Conservation (phyloP, 2,797 vertebrate species). For the Mormyrus proboscirostris region DNA sequence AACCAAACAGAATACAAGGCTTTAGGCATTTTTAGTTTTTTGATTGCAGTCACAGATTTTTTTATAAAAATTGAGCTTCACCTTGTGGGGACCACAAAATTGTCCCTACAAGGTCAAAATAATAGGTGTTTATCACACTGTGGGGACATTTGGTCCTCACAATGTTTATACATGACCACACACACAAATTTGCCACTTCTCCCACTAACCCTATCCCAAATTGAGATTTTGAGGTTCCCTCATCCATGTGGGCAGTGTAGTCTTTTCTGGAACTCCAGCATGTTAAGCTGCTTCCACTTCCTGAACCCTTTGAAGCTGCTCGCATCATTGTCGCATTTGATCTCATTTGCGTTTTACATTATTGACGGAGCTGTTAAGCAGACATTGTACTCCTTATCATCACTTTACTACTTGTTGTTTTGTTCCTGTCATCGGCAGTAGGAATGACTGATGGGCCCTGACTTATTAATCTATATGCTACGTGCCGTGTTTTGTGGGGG, state of each 20-base stretch:
- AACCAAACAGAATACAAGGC: not conserved
- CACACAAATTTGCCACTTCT: not conserved
- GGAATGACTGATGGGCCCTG: conserved; percentile 7
- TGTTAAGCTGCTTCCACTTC: not conserved
- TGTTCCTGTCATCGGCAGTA: not conserved
- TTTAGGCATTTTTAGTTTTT: not conserved
- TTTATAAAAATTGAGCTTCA: not conserved
- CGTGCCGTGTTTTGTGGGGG: not conserved
- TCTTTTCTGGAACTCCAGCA: not conserved
- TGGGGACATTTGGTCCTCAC: not conserved
- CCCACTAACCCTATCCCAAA: not conserved
- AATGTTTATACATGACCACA: not conserved
- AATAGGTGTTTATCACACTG: not conserved
- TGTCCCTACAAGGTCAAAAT: not conserved
- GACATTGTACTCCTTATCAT: not conserved
- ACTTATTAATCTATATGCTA: not conserved
- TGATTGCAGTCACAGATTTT: not conserved
- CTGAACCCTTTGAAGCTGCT: not conserved
- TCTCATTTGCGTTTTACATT: not conserved
- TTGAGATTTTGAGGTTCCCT: not conserved
- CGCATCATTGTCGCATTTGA: not conserved
- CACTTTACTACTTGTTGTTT: not conserved
- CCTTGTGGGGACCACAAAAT: not conserved
- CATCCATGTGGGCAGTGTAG: not conserved
- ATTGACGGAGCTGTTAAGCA: not conserved